Evolutionary conservation across 1,140 invertebrate species (phyloP).

Genomic region (Microplitis demolitor): DNA sequence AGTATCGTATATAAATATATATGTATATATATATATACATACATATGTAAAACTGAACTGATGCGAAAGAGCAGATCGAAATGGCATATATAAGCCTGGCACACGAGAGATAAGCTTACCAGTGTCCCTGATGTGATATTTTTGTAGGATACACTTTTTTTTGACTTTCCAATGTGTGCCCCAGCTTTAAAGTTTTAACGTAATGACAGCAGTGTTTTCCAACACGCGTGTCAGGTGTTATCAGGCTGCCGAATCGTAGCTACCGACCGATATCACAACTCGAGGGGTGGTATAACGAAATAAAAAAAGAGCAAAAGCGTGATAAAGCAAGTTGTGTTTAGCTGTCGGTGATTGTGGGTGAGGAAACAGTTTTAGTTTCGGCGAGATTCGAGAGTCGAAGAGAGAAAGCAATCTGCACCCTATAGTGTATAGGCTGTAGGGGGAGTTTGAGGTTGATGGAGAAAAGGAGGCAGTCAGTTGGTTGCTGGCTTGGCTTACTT

Average conservation of each 20-base stretch:
- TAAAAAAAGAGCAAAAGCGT: not conserved
- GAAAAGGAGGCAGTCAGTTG: not conserved
- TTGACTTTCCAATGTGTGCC: not conserved
- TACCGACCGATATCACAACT: not conserved
- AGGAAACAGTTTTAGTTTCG: slow-evolving; percentile 1
- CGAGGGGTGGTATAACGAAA: not conserved
- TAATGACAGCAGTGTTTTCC: not conserved
- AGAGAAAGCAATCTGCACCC: slow-evolving; percentile 18
- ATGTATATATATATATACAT: not conserved
- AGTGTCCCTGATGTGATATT: not conserved
- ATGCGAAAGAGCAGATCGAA: slow-evolving; percentile 8
- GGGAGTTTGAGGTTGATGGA: not conserved
- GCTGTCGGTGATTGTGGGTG: not conserved
- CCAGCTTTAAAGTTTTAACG: not conserved
- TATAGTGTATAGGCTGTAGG: not conserved
- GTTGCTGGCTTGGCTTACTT: too few relatives aligned
- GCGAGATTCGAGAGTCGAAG: too few relatives aligned
- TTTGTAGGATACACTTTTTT: not conserved
- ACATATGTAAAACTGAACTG: not conserved
- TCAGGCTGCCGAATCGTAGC: not conserved
- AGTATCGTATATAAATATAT: not conserved
- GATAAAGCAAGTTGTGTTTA: not conserved
- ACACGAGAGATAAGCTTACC: not conserved
- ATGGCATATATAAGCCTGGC: not conserved
- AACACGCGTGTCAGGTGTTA: not conserved